Base-by-base conservation (phyloP, 2,113 vertebrate species). In the Ptyas mucosa region DNA sequence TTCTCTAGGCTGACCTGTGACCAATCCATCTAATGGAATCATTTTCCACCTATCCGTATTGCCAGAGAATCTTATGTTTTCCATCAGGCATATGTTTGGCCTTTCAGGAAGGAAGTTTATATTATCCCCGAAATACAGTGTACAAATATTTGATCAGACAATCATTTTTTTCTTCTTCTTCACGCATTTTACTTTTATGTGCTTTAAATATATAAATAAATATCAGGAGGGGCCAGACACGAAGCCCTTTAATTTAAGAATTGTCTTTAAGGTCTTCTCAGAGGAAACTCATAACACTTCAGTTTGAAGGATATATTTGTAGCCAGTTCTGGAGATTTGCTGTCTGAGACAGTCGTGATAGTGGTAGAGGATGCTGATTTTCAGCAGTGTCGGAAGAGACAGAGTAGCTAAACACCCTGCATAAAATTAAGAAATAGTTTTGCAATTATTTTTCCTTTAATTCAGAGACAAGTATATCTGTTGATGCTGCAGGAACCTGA, bases 11-110 rank as follows among this genome's bases (percentile, higher is more conserved):
- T 85, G 92, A 89, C 64, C 88, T 92, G 92, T 90, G 92, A 85
- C 92, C 89, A 89, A 86, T 90, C 92, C 85, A 61, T 90, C 92
- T 93, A 39, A 46, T 14, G 24, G 75, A 93, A 89, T 93, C 92
- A 90, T 93, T 93, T 93, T 53, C 88, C 88, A 93, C 53, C 69
- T 58, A 52, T 46, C 88, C 92, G 86, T 90, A 75, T 46, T 58
- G 69, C 69, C n/a, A 90, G 58, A 85, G 34, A 34, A 61, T 15
- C 53, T 86, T 85, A 69, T 26, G 43, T 93, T 93, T 89, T 54
- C 51, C 43, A 89, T 43, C 89, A 89, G 69, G 6, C 39, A 58
- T 26, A n/a, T 11, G 9, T 89, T 89, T 85, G 49, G 43, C 58
- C 69, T 93, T 89, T 86, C 51, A 90, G 69, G 88, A 92, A 89